Conservation (phyloP, 2,888 invertebrate species). For the Deilephila elpenor region DNA sequence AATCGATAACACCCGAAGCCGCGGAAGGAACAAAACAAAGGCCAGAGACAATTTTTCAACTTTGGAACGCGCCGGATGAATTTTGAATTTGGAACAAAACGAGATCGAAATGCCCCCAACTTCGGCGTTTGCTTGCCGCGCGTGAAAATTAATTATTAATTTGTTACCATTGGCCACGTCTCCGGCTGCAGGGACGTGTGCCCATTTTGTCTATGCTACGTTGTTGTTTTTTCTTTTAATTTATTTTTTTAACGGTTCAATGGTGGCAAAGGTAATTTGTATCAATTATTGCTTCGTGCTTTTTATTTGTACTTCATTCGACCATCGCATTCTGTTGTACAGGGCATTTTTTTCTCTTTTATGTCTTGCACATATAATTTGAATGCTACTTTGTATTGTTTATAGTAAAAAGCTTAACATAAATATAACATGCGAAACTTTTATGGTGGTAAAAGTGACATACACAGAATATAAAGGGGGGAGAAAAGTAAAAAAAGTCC, state of each 20-base stretch:
- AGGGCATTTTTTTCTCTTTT: not conserved
- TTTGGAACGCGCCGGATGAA: conserved; percentile 69
- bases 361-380: not conserved
- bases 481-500: not conserved
- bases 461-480: conserved; percentile 13
- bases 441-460: conserved; percentile 17
- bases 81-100: conserved; percentile 76
- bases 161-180: conserved; percentile 72
- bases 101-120: conserved; percentile 70
- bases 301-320: conserved; percentile 14
- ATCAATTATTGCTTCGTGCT: conserved; percentile 58
- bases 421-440: conserved; percentile 9
- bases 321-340: conserved; percentile 9
- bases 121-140: conserved; percentile 65
- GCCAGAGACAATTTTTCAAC: conserved; percentile 69
- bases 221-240: conserved; percentile 57
- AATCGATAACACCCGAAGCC: conserved; percentile 39
- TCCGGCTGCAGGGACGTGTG: conserved; percentile 62
- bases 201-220: conserved; percentile 62
- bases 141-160: conserved; percentile 82
- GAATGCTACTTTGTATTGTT: not conserved
- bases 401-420: not conserved
- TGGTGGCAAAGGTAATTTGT: conserved; percentile 70
- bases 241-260: conserved; percentile 68
- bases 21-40: conserved; percentile 53